These are phyloP conservation scores for Ips typographus DNA, from an alignment of 1,140 invertebrate species.

Conservation along the genomic window DNA sequence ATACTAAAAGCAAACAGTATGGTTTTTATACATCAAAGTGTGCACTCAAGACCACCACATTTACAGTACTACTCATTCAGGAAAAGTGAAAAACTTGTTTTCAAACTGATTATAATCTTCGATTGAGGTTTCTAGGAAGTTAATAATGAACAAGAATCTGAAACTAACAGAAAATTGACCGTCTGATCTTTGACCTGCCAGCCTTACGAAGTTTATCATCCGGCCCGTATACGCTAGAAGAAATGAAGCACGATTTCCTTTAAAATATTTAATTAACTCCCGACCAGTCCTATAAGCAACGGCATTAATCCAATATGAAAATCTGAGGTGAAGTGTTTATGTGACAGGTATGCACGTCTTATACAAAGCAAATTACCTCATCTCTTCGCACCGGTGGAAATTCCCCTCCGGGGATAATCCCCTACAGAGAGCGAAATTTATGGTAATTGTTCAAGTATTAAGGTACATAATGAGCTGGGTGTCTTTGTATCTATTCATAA, in stretches of 20 bases:
- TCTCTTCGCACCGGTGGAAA: constrained; percentile 26
- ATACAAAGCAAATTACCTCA: constrained; percentile 34
- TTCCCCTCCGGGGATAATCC: constrained; percentile 27
- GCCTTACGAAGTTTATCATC: too few relatives aligned
- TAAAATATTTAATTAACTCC: constrained; percentile 28
- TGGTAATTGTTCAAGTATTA: constrained; percentile 30
- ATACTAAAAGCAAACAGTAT: too few relatives aligned
- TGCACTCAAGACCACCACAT: background rate
- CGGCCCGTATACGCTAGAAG: background rate
- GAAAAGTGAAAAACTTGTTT: too few relatives aligned
- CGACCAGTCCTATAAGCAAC: constrained; percentile 16
- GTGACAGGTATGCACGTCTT: constrained; percentile 31
- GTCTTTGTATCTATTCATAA: background rate
- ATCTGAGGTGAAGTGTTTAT: constrained; percentile 35
- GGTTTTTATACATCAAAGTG: background rate
- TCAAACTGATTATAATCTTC: too few relatives aligned
- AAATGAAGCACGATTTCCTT: background rate
- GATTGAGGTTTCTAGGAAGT: too few relatives aligned
- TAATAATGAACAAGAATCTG: too few relatives aligned
- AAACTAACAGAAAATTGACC: too few relatives aligned
- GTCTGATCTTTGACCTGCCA: too few relatives aligned
- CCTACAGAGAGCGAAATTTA: constrained; percentile 27
- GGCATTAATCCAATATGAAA: constrained; percentile 35
- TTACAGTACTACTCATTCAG: too few relatives aligned
- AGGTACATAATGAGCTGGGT: constrained; percentile 20